A percentile compares a stretch with the other conserved stretches of the same genome.
Conservation (phyloP, 2,888 invertebrate genomes). For the Pandemis heparana region DNA sequence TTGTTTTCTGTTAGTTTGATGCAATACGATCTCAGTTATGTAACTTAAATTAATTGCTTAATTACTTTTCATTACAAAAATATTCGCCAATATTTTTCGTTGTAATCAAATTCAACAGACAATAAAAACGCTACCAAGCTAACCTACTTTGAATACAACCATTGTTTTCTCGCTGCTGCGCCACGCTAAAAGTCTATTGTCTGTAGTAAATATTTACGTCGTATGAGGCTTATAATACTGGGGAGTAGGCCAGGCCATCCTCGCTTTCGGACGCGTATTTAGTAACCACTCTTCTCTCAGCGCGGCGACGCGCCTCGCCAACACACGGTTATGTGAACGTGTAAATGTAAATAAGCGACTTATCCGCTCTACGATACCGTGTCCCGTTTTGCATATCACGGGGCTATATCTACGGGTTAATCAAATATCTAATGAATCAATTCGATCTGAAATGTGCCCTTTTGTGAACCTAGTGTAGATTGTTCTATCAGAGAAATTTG, state of each 20-base stretch:
- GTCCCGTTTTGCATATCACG: slow-evolving; percentile 73
- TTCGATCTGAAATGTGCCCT: slow-evolving; percentile 60
- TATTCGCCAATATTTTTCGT: background rate
- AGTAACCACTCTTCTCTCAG: slow-evolving; percentile 19
- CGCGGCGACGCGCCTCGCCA: slow-evolving; percentile 44
- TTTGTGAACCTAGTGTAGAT: slow-evolving; percentile 49
- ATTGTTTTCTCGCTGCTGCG: slow-evolving; percentile 4
- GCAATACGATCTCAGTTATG: background rate
- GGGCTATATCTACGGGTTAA: slow-evolving; percentile 69
- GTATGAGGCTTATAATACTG: background rate
- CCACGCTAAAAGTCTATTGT: slow-evolving; percentile 14
- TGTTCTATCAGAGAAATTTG: slow-evolving; percentile 42
- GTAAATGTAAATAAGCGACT: slow-evolving; percentile 60
- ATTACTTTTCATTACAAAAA: background rate
- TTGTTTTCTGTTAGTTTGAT: background rate
- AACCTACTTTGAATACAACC: slow-evolving; percentile 13
- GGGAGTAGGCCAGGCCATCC: slow-evolving; percentile 26
- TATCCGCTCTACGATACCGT: slow-evolving; percentile 66
- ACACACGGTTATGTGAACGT: slow-evolving; percentile 55
- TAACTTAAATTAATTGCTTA: background rate
- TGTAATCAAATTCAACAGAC: background rate
- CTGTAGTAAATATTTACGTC: slow-evolving; percentile 19
- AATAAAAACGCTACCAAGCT: background rate
- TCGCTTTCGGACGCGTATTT: slow-evolving; percentile 43
- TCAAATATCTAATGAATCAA: slow-evolving; percentile 80